Evolutionary conservation across 2,888 invertebrate species (phyloP).

Genomic region (Leptinotarsa peninsularis): DNA sequence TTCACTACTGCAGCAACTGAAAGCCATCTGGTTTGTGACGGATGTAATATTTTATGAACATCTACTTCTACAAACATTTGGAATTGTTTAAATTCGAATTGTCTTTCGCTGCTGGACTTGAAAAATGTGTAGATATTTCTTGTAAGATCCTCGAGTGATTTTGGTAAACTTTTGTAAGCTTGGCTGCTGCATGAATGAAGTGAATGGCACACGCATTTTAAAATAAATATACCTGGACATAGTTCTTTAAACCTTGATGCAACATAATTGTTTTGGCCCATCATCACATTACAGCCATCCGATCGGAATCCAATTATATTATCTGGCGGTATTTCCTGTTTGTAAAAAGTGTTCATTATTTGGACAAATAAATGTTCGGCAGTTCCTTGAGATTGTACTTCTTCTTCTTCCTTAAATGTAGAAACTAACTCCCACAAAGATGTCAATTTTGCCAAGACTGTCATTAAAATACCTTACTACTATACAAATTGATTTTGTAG

Average conservation of each 20-base stretch:
- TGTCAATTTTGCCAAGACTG: conserved; percentile 3
- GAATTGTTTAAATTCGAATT: background rate
- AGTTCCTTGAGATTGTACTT: background rate
- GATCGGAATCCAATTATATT: conserved; percentile 1
- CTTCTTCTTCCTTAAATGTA: background rate
- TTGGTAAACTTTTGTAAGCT: background rate
- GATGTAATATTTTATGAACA: background rate
- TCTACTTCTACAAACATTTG: background rate
- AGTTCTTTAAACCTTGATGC: conserved; percentile 1
- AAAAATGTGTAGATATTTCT: conserved; percentile 2
- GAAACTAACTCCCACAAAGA: background rate
- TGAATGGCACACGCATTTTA: background rate
- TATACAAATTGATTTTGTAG: conserved; percentile 4
- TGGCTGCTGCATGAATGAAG: background rate
- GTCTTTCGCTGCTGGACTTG: background rate
- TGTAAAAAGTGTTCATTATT: background rate
- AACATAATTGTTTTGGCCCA: conserved; percentile 1
- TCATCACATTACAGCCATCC: background rate
- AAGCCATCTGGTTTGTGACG: background rate
- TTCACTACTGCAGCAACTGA: background rate
- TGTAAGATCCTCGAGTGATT: background rate
- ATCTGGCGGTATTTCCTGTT: conserved; percentile 1
- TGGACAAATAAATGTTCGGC: background rate
- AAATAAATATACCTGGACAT: conserved; percentile 2
- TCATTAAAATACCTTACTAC: background rate